Base-by-base conservation (phyloP, 1,140 invertebrate genomes). In the Papilio xuthus region DNA sequence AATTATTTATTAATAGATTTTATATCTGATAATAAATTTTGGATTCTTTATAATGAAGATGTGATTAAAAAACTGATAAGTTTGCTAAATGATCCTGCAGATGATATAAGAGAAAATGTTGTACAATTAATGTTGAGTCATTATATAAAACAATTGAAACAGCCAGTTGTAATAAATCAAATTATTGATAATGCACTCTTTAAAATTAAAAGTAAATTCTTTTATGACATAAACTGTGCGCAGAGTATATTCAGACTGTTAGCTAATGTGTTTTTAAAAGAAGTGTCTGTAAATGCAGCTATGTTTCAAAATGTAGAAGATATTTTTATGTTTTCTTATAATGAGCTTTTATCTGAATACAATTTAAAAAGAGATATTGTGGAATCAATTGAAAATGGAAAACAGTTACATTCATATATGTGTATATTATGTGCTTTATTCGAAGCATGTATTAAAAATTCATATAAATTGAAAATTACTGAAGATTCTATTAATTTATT, bases 371-470 rank as follows among this genome's bases (percentile, higher is more conserved):
- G 69, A 50, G 81, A 90, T 81, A 85, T 92, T 60, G 76, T 93
- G n/a, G 77, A 88, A 73, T 91, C 89, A 67, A 92, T 94, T 82
- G 85, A 89, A 79, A 82, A 84, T 63, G 92, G 91, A 74, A 92
- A 89, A 78, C 92, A 93, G 78, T 77, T 92, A 9, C 89, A 94
- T 86, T 88, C 90, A n/a, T 87, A 88, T 47, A 86, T 94, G 37
- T 85, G 81, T 63, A 83, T 92, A 78, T 79, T 93, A 18, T 77
- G 80, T 67, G 84, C 86, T 13, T 85, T 88, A 26, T 83, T 90
- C 81, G 88, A 91, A 81, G 80, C 84, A 37, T 85, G 82, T 75
- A 37, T 87, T 56, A 75, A 79, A 79, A 84, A 86, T 53, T 82
- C 82, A 23, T 83, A 86, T 70, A 82, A 84, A 81, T 42, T 92